Percentiles rank a stretch among this genome's conserved stretches.
Conservation (phyloP, 2,888 invertebrate species). For the Ctenicera cuprea region DNA sequence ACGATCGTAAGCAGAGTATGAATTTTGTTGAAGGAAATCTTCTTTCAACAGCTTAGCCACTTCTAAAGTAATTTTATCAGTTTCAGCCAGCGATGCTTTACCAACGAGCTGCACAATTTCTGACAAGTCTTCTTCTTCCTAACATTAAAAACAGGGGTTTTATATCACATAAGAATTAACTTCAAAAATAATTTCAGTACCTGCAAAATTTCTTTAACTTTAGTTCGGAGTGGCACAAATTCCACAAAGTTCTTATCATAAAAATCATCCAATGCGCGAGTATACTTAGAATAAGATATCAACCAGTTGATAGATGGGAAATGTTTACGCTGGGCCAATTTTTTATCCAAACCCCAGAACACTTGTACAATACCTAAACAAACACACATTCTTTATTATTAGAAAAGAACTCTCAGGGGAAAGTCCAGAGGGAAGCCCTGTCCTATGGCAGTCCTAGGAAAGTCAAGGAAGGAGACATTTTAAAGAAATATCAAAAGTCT, state of each 20-base stretch:
- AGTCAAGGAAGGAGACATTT: no score
- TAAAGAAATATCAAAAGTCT: no score
- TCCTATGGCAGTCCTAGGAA: no score
- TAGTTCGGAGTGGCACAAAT: conserved; percentile 97
- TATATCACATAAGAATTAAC: no score
- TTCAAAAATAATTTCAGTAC: conserved; percentile 59
- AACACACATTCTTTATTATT: no score
- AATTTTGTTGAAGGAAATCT: conserved; percentile 99
- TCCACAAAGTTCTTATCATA: conserved; percentile 99
- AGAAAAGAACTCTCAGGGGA: no score
- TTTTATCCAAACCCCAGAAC: conserved; percentile 99
- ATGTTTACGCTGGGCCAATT: conserved; percentile 98
- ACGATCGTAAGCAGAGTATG: conserved; percentile 95
- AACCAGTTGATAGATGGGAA: conserved; percentile 99
- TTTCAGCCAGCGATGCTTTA: conserved; percentile 98
- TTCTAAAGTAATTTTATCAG: conserved; percentile 99
- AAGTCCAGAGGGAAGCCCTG: no score
- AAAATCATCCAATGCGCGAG: conserved; percentile 98
- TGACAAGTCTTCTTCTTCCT: conserved; percentile 99
- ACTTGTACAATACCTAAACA: conserved; percentile 94
- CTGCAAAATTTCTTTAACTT: conserved; percentile 81
- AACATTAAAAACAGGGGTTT: conserved; percentile 73
- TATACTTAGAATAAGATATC: conserved; percentile 97
- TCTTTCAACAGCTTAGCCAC: conserved; percentile 98
- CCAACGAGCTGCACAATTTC: conserved; percentile 99